Conservation (phyloP, 2,797 vertebrate species). For the Thaleichthys pacificus region DNA sequence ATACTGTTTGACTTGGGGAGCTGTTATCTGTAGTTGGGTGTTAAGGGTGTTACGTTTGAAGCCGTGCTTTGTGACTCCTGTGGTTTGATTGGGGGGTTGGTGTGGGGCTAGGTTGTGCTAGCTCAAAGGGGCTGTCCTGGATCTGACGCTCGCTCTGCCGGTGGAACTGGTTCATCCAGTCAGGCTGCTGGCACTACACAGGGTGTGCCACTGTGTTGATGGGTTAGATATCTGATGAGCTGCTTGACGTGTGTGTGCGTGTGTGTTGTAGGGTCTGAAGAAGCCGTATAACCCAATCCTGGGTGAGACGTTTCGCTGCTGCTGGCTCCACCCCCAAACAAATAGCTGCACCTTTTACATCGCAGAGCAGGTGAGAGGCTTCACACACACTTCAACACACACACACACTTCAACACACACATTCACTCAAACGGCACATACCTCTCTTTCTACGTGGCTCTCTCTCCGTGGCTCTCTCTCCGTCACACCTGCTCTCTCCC, state of each 20-base stretch:
- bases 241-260: background rate
- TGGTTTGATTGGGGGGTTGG: background rate
- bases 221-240: background rate
- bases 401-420: background rate
- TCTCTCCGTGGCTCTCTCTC: background rate
- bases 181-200: background rate
- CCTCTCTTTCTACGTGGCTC: too few relatives aligned
- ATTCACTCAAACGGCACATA: background rate
- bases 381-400: background rate
- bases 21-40: background rate
- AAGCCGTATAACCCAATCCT: slow-evolving; percentile 97
- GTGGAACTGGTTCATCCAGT: slow-evolving; percentile 7
- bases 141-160: background rate
- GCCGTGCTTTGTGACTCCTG: background rate
- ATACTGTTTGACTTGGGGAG: background rate
- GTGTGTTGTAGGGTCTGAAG: slow-evolving; percentile 85
- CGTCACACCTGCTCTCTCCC: background rate
- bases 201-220: background rate
- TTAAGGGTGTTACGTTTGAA: too few relatives aligned
- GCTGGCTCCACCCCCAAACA: slow-evolving; percentile 92
- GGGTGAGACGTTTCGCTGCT: slow-evolving; percentile 95
- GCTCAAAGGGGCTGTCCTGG: background rate
- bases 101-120: background rate
- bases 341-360: slow-evolving; percentile 96
- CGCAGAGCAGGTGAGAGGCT: slow-evolving; percentile 85